phyloP scores from a whole-genome alignment of 2,797 vertebrate species.

The Thripadectes ignobilis region DNA sequence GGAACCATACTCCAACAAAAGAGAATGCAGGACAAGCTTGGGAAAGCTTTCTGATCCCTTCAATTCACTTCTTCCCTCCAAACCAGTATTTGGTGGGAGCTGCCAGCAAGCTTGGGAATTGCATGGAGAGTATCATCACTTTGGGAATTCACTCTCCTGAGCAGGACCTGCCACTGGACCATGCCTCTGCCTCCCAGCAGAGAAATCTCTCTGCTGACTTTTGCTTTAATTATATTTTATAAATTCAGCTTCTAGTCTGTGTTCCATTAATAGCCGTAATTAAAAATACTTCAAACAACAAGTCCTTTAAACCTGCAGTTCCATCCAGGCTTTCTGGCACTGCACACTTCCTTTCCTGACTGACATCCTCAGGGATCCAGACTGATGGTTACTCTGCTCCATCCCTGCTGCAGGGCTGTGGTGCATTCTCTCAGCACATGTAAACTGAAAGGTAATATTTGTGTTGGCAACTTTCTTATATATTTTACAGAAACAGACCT shows the following conservation, averaged over 20 bases:
- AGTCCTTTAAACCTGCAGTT: background rate
- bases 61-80: background rate
- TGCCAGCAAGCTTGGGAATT: background rate
- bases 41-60: background rate
- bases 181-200: background rate
- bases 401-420: constrained; percentile 32
- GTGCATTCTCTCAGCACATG: constrained; percentile 37
- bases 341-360: constrained; percentile 7
- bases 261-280: constrained; percentile 36
- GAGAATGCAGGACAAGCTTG: background rate
- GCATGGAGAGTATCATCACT: rapidly evolving
- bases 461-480: constrained; percentile 65
- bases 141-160: background rate
- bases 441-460: constrained; percentile 66
- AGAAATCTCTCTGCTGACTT: constrained; percentile 46
- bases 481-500: constrained; percentile 65
- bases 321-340: constrained; percentile 39
- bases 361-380: constrained; percentile 58
- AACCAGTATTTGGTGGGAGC: rapidly evolving
- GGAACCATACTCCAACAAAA: background rate
- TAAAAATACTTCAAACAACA: constrained; percentile 35
- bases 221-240: constrained; percentile 19
- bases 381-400: constrained; percentile 37
- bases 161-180: background rate
- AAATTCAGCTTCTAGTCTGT: background rate